Base-by-base conservation (phyloP, 2,888 invertebrate species). In the Adelphocoris suturalis region DNA sequence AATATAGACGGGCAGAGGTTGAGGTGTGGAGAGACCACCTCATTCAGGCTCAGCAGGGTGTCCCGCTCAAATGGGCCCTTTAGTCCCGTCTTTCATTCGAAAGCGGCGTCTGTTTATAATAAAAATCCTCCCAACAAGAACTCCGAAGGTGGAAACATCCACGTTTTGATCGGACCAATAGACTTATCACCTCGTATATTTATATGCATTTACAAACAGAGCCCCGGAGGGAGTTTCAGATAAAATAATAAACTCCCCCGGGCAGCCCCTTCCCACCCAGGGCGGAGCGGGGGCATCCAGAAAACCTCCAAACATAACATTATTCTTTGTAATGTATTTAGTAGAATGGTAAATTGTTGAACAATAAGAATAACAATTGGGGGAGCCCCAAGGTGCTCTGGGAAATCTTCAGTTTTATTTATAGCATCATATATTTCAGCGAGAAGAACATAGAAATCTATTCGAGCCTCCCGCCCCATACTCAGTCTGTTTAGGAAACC, bases 231-330 rank as follows among this genome's bases (percentile, higher is more conserved):
- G 81, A 14, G 89, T 55, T 57, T 80, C 89, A 28, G 86, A 86
- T 86, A 86, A 88, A 88, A 88, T 80, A 88, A 88, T 80, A 88
- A 81, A 88, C 80, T 75, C 48, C 80, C 84, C 14, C 75, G 57
- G 47, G n/a, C 37, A 78, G 37, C 37, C n/a, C 47, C 23, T 11
- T 80, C 82, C 27, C 16, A 4, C 47, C 37, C 3, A 37, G 37
- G 37, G 7, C 3, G 7, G 37, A 37, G 37, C 7, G 37, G 47
- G 19, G 48, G 80, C 9, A 89, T 80, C 57, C 89, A 27, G 48
- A 90, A 82, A 90, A 90, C 84, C 46, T 84, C 90, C 68, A 90
- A 90, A 90, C 90, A 90, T 78, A 90, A 90, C 90, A 90, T 90
- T 86, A 90, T 86, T 90, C 90, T 86, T 75, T 78, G 78, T 90